A percentile compares a stretch with the other conserved stretches of the same genome.
These are phyloP conservation scores for Cottoperca gobio DNA, from an alignment of 2,797 vertebrate species.

Conservation along the genomic window DNA sequence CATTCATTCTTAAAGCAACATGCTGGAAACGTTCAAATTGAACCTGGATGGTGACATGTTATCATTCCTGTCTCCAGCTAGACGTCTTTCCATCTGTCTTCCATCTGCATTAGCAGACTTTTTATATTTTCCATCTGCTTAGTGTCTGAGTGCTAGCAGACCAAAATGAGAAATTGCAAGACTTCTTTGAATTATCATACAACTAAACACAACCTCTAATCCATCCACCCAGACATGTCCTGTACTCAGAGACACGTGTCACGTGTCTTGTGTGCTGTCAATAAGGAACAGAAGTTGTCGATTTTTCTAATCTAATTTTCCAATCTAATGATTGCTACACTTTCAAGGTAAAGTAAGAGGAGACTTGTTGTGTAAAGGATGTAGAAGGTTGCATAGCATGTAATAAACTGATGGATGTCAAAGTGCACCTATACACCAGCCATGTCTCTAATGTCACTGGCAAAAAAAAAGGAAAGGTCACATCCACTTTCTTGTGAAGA, in stretches of 20 bases:
- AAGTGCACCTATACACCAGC: too few relatives aligned
- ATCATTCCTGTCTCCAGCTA: constrained; percentile 23
- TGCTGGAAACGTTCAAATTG: constrained; percentile 25
- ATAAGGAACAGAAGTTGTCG: neutral
- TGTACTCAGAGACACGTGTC: neutral
- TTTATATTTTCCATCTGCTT: constrained; percentile 44
- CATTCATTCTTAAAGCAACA: neutral
- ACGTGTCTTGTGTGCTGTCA: neutral
- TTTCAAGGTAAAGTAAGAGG: too few relatives aligned
- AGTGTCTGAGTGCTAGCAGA: constrained; percentile 15
- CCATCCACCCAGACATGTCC: neutral
- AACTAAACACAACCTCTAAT: neutral
- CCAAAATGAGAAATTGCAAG: neutral
- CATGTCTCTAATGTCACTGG: too few relatives aligned
- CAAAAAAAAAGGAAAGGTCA: too few relatives aligned
- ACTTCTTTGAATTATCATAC: neutral
- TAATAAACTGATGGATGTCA: too few relatives aligned
- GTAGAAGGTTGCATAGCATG: too few relatives aligned
- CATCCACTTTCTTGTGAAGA: too few relatives aligned
- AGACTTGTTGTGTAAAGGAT: too few relatives aligned
- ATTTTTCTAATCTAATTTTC: neutral
- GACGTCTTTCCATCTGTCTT: constrained; percentile 35
- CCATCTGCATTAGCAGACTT: constrained; percentile 26
- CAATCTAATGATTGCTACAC: neutral
- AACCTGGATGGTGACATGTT: constrained; percentile 23